These are phyloP conservation scores for Epinephelus cyanopodus DNA, from an alignment of 2,113 vertebrate genomes.

Conservation along the genomic window DNA sequence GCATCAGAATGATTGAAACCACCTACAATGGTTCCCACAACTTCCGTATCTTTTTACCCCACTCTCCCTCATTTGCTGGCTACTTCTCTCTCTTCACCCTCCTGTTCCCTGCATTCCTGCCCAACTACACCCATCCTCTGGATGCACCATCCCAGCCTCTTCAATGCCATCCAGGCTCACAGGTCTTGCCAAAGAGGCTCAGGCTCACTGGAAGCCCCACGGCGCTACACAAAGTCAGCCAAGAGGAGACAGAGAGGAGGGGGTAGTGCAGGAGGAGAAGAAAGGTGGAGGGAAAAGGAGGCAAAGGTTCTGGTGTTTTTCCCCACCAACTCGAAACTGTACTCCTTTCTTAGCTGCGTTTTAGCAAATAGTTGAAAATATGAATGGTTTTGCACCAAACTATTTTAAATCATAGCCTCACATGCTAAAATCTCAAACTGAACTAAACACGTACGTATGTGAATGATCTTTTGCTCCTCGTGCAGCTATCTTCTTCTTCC, in stretches of 20 bases:
- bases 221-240: conserved; percentile 75
- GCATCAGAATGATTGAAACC: conserved; percentile 79
- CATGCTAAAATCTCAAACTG: neutral
- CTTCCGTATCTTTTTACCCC: conserved; percentile 47
- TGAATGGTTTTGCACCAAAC: neutral
- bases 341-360: neutral
- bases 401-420: conserved; percentile 1
- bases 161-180: conserved; percentile 66
- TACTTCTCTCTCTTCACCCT: conserved; percentile 26
- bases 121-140: conserved; percentile 50
- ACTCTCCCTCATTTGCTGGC: conserved; percentile 17
- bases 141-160: conserved; percentile 50
- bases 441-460: neutral
- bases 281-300: conserved; percentile 22
- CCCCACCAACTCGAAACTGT: neutral
- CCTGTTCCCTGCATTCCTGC: conserved; percentile 1
- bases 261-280: neutral
- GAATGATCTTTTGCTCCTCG: neutral
- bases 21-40: conserved; percentile 78
- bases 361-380: neutral
- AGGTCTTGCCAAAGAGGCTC: conserved; percentile 73
- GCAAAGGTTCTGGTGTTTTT: neutral
- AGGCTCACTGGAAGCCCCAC: conserved; percentile 70
- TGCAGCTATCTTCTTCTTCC: conserved; percentile 17
- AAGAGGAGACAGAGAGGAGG: conserved; percentile 63